Percentiles rank a stretch among this genome's conserved stretches.
Evolutionary conservation across 2,113 vertebrate species (phyloP).

Genomic region (Dunckerocampus dactyliophorus): DNA sequence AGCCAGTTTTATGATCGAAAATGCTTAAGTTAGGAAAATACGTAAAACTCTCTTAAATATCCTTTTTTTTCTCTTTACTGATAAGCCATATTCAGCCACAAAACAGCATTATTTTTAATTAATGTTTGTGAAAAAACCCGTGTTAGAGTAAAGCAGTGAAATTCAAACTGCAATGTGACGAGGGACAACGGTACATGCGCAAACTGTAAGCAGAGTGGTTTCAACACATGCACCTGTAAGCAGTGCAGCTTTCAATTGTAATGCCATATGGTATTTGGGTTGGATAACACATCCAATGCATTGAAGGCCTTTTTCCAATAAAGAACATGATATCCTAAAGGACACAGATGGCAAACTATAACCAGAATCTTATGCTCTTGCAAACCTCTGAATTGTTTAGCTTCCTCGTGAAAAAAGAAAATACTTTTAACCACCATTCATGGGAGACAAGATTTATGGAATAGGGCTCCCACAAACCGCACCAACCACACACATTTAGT

Average conservation of each 20-base stretch:
- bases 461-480: not conserved
- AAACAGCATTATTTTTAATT: too few relatives aligned
- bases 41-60: too few relatives aligned
- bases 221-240: conserved; percentile 9
- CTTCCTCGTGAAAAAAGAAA: not conserved
- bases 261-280: not conserved
- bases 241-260: conserved; percentile 1
- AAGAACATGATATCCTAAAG: not conserved
- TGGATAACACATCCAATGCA: not conserved
- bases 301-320: not conserved
- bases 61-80: too few relatives aligned
- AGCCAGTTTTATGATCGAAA: too few relatives aligned
- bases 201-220: not conserved
- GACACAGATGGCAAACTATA: not conserved
- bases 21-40: too few relatives aligned
- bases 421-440: not conserved
- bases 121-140: too few relatives aligned
- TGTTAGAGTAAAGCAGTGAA: too few relatives aligned
- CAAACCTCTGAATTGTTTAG: not conserved
- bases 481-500: not conserved
- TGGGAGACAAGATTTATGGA: not conserved
- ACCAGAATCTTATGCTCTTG: not conserved
- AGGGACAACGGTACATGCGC: not conserved
- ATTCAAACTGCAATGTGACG: not conserved
- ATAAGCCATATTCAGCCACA: too few relatives aligned